Conservation (phyloP, 2,888 invertebrate genomes). For the Catotricha subobsoleta region DNA sequence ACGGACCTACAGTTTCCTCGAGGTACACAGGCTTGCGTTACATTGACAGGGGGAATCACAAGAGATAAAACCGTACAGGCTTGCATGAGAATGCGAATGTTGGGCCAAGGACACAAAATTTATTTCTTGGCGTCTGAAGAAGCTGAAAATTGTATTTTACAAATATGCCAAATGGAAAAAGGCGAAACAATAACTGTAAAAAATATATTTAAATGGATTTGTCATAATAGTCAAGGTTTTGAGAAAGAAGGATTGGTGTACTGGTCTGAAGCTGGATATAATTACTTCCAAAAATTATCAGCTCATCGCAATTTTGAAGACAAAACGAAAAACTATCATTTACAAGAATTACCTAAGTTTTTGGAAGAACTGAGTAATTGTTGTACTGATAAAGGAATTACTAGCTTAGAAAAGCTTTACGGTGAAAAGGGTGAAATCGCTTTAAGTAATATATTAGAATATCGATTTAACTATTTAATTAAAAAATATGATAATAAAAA, state of each 20-base stretch:
- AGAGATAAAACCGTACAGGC: conserved; percentile 6
- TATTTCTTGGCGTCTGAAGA: conserved; percentile 4
- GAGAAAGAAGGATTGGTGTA: conserved; percentile 1
- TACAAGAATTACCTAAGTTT: too few species aligned
- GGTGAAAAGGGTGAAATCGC: not conserved
- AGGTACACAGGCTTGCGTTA: not conserved
- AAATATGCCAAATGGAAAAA: not conserved
- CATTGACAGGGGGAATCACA: conserved; percentile 1
- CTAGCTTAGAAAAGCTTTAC: not conserved
- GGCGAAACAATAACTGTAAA: not conserved
- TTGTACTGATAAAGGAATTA: conserved; percentile 2
- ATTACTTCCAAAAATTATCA: conserved; percentile 3
- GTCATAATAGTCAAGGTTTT: not conserved
- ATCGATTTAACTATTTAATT: not conserved
- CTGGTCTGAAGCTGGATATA: not conserved
- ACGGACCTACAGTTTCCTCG: conserved; percentile 1
- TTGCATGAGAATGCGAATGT: conserved; percentile 4
- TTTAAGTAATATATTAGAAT: not conserved
- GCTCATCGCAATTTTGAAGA: not conserved
- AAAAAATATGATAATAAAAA: not conserved
- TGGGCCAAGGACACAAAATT: conserved; percentile 1
- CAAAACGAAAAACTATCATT: not conserved
- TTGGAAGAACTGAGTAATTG: not conserved
- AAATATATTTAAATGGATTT: conserved; percentile 1
- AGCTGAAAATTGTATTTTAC: not conserved